These are phyloP conservation scores for Dilophus febrilis DNA, from an alignment of 2,888 invertebrate species.

Conservation along the genomic window DNA sequence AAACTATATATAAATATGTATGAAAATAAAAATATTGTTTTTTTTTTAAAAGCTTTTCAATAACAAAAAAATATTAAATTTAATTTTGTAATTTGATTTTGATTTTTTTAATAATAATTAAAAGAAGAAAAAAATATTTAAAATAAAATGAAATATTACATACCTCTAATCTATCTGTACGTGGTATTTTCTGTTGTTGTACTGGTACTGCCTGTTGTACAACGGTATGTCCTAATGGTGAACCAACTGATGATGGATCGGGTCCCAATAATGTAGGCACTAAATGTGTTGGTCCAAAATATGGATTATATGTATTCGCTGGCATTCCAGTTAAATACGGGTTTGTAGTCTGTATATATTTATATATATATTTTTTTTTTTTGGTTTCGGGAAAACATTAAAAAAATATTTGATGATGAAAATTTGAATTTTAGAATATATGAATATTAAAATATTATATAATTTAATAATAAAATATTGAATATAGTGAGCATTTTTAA, in stretches of 20 bases:
- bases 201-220: constrained; percentile 73
- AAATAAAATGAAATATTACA: constrained; percentile 24
- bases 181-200: constrained; percentile 85
- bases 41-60: neutral
- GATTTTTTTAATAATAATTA: constrained; percentile 1
- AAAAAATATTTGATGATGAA: no score
- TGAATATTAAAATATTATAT: no score
- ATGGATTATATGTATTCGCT: constrained; percentile 80
- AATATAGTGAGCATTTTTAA: no score
- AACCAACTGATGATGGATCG: constrained; percentile 63
- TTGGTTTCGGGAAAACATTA: no score
- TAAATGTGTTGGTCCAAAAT: constrained; percentile 74
- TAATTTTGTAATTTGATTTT: neutral
- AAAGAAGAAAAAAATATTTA: neutral
- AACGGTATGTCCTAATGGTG: constrained; percentile 53
- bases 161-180: constrained; percentile 94
- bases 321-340: constrained; percentile 86
- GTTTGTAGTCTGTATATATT: constrained; percentile 69
- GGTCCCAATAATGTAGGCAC: constrained; percentile 82
- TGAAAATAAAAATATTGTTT: constrained; percentile 2
- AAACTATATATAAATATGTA: no score
- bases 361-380: no score
- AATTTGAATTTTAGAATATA: no score
- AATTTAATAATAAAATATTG: no score
- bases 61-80: neutral